Evolutionary conservation across 2,797 vertebrate species (phyloP), one percentile per base, ranked within the genome.

Genomic region (Thaleichthys pacificus): DNA sequence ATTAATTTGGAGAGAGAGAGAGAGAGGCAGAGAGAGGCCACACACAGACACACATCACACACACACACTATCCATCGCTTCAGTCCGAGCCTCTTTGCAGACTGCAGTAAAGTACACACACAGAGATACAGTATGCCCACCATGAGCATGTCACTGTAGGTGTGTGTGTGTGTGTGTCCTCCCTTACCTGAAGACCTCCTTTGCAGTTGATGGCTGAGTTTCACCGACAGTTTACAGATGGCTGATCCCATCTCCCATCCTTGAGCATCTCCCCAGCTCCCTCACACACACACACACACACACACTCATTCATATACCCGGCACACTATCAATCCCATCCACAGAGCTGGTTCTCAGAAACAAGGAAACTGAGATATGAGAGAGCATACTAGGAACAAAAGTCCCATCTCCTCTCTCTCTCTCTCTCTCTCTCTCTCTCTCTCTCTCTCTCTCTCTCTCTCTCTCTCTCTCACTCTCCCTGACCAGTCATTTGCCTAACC

Each of bases 141-240:
- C 42, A 47, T 8, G 42, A 63, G 42, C 32, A 61, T 1, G 7
- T 69, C 61, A 58, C 49, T 30, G 30, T 19, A 14, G 26, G 70
- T 57, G 7, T 60, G 71, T 64, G 8, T 70, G 56, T 35, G 30
- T 67, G 35, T 30, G 57, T 72, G 49, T 61, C 76, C 71, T 21
- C n/a, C 73, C 89, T 79, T 92, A 84, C 94, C 89, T 89, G 77
- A 78, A 49, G 88, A 86, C 38, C 83, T 91, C 87, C 92, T 94
- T 86, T 88, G 95, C 88, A 94, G 82, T 66, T 88, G 86, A 75
- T 93, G 91, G 58, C 87, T 93, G 77, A 94, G 89, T 94, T 94
- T 95, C 82, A 85, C 81, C 5, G 92, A 93, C 79, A 95, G 91
- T 87, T 94, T 95, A 87, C 93, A 94, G 75, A 95, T 87, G 72